Evolutionary conservation across 2,888 invertebrate genomes (phyloP).

Genomic region (Andrena dorsata): DNA sequence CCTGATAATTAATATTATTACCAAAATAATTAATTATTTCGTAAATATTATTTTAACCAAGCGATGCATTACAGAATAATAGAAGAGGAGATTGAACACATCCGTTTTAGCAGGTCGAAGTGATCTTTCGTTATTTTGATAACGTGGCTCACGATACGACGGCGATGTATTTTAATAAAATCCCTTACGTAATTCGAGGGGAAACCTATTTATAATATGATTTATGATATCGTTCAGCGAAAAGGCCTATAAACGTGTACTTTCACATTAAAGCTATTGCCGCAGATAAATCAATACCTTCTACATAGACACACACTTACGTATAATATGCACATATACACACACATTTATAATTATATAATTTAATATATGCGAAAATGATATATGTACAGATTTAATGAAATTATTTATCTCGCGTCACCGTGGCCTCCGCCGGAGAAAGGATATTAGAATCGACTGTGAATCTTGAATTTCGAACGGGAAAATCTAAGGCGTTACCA

Average conservation of each 20-base stretch:
- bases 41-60: no score
- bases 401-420: constrained; percentile 42
- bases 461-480: constrained; percentile 21
- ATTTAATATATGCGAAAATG: neutral
- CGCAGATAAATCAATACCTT: constrained; percentile 23
- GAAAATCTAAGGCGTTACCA: constrained; percentile 30
- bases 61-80: no score
- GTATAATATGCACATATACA: neutral
- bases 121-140: neutral
- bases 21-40: no score
- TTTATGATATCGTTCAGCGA: neutral
- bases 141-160: neutral
- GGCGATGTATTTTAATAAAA: neutral
- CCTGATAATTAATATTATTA: no score
- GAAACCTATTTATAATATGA: neutral
- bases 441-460: constrained; percentile 42
- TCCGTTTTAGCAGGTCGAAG: no score
- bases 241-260: constrained; percentile 10
- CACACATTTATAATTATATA: neutral
- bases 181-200: neutral
- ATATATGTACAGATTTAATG: constrained; percentile 37
- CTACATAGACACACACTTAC: neutral
- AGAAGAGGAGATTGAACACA: no score
- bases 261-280: constrained; percentile 17
- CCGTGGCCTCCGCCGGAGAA: neutral